Evolutionary conservation across 2,113 vertebrate genomes (phyloP), one percentile per base, ranked within the genome.

Genomic region (Prinia subflava): DNA sequence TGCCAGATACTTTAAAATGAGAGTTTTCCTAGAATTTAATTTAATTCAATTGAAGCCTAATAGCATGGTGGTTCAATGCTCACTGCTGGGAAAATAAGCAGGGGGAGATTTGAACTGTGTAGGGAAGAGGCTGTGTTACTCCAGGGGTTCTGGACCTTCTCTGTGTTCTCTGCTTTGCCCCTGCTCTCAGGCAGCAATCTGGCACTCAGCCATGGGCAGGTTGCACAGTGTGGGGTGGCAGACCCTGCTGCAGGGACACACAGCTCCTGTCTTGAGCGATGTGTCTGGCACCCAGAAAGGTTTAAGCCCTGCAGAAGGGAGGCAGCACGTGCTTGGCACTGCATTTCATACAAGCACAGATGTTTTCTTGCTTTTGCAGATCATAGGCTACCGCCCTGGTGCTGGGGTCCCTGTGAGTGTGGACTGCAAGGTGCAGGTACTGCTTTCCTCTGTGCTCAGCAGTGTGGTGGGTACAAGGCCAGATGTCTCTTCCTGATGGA

Each of bases 311-410:
- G 39, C 41, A 39, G 41, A 62, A 79, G 30, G 63, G 47, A 86
- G 71, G 39, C 37, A 47, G 42, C 35, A 9, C 0, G 0, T 3
- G 0, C 14, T 44, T 63, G 84, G 41, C 27, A 7, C 53, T 14
- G 39, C 57, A 5, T 60, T 75, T 80, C 68, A 19, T 15, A 30
- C 28, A 13, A 65, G n/a, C 31, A 20, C 3, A 39, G 60, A 35
- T 77, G 30, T 35, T 67, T 13, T 70, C n/a, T 92, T 55, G 46
- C 31, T 94, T 88, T 96, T 63, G 67, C 96, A 99, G 99, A 99
- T 99, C 98, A 97, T 99, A 85, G 99, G 99, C 75, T 99, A 99
- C 91, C 96, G 98, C 86, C 98, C 99, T 78, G 99, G 99, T 28
- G 98, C 98, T 28, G 99, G 99, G 60, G 98, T 98, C 90, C 98